phyloP scores from a whole-genome alignment of 2,888 invertebrate species.

The Aporophyla nigra region DNA sequence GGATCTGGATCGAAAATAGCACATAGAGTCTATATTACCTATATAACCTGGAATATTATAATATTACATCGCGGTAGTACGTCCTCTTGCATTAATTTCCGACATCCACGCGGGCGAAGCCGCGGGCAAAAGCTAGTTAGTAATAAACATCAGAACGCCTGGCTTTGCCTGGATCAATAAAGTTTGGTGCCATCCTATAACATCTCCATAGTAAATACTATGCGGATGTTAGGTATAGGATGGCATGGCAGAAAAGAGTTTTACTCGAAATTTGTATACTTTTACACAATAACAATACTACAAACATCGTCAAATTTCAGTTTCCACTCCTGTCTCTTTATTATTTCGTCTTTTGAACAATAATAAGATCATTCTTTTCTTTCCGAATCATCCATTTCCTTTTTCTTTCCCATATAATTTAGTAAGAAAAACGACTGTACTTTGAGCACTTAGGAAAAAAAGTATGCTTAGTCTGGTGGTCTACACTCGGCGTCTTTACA shows the following conservation, averaged over 20 bases:
- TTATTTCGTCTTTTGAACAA: background rate
- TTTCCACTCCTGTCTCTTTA: background rate
- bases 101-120: no score
- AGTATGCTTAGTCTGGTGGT: background rate
- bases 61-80: no score
- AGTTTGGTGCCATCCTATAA: background rate
- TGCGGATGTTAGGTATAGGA: no score
- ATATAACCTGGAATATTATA: no score
- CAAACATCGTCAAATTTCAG: background rate
- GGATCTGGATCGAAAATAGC: no score
- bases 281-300: background rate
- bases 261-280: background rate
- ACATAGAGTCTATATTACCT: no score
- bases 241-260: background rate
- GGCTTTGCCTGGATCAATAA: slow-evolving; percentile 27
- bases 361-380: background rate
- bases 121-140: no score
- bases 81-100: no score
- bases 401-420: background rate
- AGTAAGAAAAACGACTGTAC: background rate
- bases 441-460: background rate
- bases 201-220: background rate
- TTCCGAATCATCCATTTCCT: background rate
- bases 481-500: background rate
- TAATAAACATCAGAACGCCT: no score